Base-by-base conservation (phyloP, 2,113 vertebrate genomes). In the Erpornis zantholeuca region DNA sequence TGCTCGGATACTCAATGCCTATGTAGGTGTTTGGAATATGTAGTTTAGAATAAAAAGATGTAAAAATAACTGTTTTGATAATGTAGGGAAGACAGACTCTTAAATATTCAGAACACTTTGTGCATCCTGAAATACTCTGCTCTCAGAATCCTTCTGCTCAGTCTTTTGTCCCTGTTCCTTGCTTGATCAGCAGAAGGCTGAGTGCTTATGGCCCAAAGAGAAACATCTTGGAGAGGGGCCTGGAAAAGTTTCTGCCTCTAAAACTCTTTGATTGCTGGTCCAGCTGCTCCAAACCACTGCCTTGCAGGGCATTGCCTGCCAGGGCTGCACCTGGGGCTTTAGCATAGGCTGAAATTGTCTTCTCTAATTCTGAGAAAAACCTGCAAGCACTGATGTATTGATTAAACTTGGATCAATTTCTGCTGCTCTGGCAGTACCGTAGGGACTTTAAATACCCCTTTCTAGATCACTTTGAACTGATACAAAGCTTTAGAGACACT, bases 241-340 rank as follows among this genome's bases (percentile, higher is more conserved):
- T 83, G 56, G 75, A 79, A 60, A 92, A n/a, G 22, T 75, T 89
- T 15, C 73, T 71, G 24, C 42, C 38, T 77, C 27, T 73, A 8
- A 81, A 91, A 56, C 16, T 21, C 47, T 64, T 27, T 50, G 42
- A 16, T 69, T 52, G 27, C 53, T 70, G 42, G 8, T 70, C 28
- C 56, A 70, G n/a, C 64, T 92, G 72, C 52, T 86, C 60, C 42
- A 59, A 42, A 47, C 19, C 8, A 22, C 59, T 70, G 64, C 61
- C 19, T 89, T 84, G 28, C 1, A 2, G 49, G 25, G 42, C 63
- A 36, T 1, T 75, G 38, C 44, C 16, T 81, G 64, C 36, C 64
- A 64, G 40, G 61, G 14, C 79, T 94, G 61, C 64, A 44, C 78
- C 53, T 81, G 68, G 31, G 53, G 11, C 56, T 91, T 84, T 92